Percentiles rank a stretch among this genome's conserved stretches.
phyloP scores from a whole-genome alignment of 2,797 vertebrate genomes.

The Karalla daura region DNA sequence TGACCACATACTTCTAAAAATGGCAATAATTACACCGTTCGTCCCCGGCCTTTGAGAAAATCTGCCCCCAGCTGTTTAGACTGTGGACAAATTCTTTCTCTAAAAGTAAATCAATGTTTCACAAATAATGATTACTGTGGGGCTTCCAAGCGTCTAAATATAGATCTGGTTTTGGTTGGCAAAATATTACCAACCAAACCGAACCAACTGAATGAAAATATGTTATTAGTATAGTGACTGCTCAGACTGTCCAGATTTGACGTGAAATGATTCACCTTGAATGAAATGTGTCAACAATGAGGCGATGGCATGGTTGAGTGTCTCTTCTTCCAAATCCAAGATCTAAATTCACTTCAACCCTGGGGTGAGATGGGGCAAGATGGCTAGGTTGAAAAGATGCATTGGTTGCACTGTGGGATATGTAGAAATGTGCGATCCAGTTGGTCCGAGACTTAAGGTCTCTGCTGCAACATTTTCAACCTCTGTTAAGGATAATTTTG shows the following conservation, averaged over 20 bases:
- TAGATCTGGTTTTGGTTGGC: too few species aligned
- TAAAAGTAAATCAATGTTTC: not conserved
- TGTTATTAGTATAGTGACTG: too few species aligned
- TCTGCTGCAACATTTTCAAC: not conserved
- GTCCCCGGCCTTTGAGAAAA: not conserved
- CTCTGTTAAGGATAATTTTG: not conserved
- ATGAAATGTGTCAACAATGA: too few species aligned
- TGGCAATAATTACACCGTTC: not conserved
- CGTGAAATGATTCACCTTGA: too few species aligned
- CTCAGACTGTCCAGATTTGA: too few species aligned
- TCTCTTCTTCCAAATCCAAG: too few species aligned
- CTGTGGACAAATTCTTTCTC: not conserved
- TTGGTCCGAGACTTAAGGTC: not conserved
- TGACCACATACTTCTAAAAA: not conserved
- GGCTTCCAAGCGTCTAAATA: too few species aligned
- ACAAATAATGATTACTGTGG: not conserved
- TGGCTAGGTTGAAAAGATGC: not conserved
- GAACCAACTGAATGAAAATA: too few species aligned
- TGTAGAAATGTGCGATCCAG: not conserved
- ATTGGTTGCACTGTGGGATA: not conserved
- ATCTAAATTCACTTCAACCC: too few species aligned
- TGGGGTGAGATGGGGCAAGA: not conserved
- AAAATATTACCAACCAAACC: too few species aligned
- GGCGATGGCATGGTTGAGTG: too few species aligned
- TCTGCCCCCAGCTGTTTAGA: not conserved